Conservation (phyloP, 2,797 vertebrate species). For the Malurus leucopterus region DNA sequence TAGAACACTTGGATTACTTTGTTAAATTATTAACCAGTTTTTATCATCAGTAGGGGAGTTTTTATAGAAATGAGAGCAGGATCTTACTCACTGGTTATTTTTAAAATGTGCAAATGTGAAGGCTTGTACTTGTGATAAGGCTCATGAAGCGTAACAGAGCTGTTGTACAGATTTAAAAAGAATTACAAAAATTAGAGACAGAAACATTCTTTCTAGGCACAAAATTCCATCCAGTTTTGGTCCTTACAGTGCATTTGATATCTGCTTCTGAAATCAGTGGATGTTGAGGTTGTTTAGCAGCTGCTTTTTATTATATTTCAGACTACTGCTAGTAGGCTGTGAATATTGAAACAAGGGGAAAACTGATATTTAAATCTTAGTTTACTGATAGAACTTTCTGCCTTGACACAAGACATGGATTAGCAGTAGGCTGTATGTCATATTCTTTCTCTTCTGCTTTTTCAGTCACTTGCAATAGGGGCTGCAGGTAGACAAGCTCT, state of each 20-base stretch:
- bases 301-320: background rate
- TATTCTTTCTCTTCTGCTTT: background rate
- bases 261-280: background rate
- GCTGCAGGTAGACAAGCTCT: background rate
- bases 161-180: slow-evolving; percentile 11
- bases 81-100: slow-evolving; percentile 63
- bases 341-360: background rate
- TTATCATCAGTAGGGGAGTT: slow-evolving; percentile 33
- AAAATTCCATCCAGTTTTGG: background rate
- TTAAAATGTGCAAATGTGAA: slow-evolving; percentile 42
- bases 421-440: background rate
- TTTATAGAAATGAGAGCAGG: slow-evolving; percentile 58
- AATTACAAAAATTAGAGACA: background rate
- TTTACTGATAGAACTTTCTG: background rate
- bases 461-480: background rate
- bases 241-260: background rate
- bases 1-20: slow-evolving; percentile 49
- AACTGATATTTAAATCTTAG: background rate
- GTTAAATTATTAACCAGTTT: slow-evolving; percentile 66
- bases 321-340: background rate
- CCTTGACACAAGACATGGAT: background rate
- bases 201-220: background rate
- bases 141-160: background rate
- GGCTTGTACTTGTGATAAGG: slow-evolving; percentile 31
- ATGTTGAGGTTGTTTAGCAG: background rate